phyloP scores from a whole-genome alignment of 2,888 invertebrate genomes.

The Monochamus alternatus region DNA sequence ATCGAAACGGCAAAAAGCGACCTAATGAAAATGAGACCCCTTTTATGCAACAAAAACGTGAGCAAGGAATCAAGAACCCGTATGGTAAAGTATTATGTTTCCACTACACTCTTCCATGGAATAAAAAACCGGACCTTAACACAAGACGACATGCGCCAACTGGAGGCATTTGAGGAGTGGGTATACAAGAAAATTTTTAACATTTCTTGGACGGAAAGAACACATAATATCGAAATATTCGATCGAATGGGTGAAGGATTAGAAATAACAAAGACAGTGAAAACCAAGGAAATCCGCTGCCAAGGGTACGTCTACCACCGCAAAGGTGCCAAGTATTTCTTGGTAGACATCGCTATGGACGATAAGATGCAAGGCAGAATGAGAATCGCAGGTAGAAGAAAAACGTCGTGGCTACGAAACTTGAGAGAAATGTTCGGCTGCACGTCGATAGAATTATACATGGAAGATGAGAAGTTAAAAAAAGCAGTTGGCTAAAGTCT shows the following conservation, averaged over 20 bases:
- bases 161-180: neutral
- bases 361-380: neutral
- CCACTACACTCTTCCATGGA: neutral
- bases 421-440: neutral
- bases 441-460: neutral
- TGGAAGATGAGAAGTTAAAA: neutral
- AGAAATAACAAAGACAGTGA: neutral
- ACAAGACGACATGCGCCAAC: neutral
- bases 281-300: neutral
- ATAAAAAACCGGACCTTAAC: neutral
- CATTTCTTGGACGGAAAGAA: neutral
- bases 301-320: neutral
- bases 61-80: neutral
- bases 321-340: neutral
- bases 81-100: neutral
- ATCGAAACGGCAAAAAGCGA: neutral
- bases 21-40: neutral
- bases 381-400: neutral
- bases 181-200: constrained; percentile 1
- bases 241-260: neutral
- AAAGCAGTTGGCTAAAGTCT: too few relatives aligned
- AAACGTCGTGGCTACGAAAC: neutral
- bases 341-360: neutral
- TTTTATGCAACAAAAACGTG: neutral
- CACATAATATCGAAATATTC: neutral